Conservation (phyloP, 2,888 invertebrate species). For the Tuta absoluta region DNA sequence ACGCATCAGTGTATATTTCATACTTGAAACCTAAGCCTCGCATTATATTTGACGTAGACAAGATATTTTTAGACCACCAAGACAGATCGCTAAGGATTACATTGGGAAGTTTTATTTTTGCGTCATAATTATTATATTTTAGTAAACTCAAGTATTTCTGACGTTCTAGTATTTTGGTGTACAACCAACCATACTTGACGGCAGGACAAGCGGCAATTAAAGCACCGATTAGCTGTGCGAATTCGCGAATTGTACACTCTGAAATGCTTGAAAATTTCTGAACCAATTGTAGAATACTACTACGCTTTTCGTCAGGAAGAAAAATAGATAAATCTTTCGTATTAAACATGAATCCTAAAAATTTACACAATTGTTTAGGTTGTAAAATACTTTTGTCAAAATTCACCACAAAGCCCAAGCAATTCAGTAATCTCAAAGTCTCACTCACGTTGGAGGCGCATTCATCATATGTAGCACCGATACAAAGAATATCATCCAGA, state of each 20-base stretch:
- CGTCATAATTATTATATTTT: slow-evolving; percentile 11
- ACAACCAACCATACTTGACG: too few relatives aligned
- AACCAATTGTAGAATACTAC: slow-evolving; percentile 27
- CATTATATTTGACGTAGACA: not conserved
- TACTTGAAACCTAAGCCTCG: not conserved
- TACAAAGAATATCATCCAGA: slow-evolving; percentile 31
- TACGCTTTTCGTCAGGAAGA: slow-evolving; percentile 31
- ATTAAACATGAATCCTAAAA: slow-evolving; percentile 32
- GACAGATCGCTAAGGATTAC: not conserved
- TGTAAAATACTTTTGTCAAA: slow-evolving; percentile 31
- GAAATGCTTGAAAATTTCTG: slow-evolving; percentile 22
- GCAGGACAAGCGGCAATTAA: slow-evolving; percentile 32
- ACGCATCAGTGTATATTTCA: slow-evolving; percentile 25
- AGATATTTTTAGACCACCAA: slow-evolving; percentile 2
- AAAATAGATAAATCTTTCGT: slow-evolving; percentile 25
- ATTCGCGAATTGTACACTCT: slow-evolving; percentile 27
- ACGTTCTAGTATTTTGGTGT: slow-evolving; percentile 29
- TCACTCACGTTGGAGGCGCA: slow-evolving; percentile 28
- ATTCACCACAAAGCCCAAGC: slow-evolving; percentile 35
- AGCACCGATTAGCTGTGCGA: slow-evolving; percentile 29
- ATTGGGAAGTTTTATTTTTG: not conserved
- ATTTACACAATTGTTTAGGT: slow-evolving; percentile 26
- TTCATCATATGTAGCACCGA: slow-evolving; percentile 26
- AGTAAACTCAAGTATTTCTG: slow-evolving; percentile 6
- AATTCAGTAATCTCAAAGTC: slow-evolving; percentile 26